Percentiles rank a stretch among this genome's conserved stretches.
phyloP scores from a whole-genome alignment of 1,140 invertebrate species.

The Drosophila punjabiensis region DNA sequence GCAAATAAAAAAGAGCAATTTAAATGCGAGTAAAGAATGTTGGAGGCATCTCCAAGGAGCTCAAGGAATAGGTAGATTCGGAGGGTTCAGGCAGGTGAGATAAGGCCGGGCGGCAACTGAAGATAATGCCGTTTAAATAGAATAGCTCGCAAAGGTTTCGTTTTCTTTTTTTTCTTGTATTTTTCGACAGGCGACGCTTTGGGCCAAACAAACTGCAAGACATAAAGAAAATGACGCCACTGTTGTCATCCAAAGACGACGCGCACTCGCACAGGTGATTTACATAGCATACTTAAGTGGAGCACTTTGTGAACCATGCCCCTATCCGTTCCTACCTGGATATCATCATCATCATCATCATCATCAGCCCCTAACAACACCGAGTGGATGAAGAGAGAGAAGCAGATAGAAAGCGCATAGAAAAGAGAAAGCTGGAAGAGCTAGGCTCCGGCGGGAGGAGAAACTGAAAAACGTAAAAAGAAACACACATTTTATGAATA shows the following conservation, averaged over 20 bases:
- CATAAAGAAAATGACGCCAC: conserved; percentile 77
- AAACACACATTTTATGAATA: conserved; percentile 76
- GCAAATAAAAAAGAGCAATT: conserved; percentile 79
- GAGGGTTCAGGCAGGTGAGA: conserved; percentile 35
- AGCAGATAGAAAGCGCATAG: conserved; percentile 41
- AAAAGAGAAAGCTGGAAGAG: conserved; percentile 1
- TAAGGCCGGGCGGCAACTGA: conserved; percentile 61
- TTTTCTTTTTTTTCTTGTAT: conserved; percentile 11
- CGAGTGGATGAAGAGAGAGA: conserved; percentile 34
- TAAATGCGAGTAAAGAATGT: conserved; percentile 51
- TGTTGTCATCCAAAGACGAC: conserved; percentile 42
- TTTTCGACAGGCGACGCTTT: conserved; percentile 29
- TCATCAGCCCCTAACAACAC: conserved; percentile 65
- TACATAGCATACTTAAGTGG: conserved; percentile 84
- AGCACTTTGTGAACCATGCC: conserved; percentile 71
- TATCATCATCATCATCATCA: conserved; percentile 50
- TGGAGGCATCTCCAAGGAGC: conserved; percentile 33
- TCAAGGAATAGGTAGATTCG: not conserved
- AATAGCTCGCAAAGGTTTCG: conserved; percentile 56
- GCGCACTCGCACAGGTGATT: conserved; percentile 72
- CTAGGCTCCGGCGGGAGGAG: conserved; percentile 13
- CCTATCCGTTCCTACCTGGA: conserved; percentile 33
- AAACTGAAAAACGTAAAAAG: conserved; percentile 32
- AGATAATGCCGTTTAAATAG: conserved; percentile 82
- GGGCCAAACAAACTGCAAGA: conserved; percentile 70